Base-by-base conservation (phyloP, 2,797 vertebrate genomes). In the Helarctos malayanus region DNA sequence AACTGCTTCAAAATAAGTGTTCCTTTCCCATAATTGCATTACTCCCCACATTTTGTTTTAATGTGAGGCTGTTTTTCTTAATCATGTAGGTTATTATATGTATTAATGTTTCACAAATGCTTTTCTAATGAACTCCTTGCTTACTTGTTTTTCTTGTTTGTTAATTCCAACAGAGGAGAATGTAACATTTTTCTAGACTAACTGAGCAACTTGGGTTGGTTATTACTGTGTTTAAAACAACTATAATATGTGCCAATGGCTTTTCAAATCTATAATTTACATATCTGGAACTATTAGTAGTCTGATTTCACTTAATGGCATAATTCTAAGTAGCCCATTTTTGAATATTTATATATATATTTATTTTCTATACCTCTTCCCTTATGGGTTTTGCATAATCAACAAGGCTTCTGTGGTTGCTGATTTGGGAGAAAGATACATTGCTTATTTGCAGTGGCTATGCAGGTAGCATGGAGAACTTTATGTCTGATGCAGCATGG, bases 51-150 rank as follows among this genome's bases (percentile, higher is more conserved):
- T 68, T 95, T 47, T 80, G 23, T 71, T 95, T 91, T 82, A 89
- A 68, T 91, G 79, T 71, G 82, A 96, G 68, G 61, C 41, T 94
- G 86, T 93, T 97, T 96, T 93, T 96, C 93, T 97, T 94, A 92
- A 96, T 96, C 78, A 91, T 19, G 54, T 93, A 94, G 69, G 79
- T 96, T 94, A 97, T 94, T 97, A 94, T 89, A 82, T 83, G 25
- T 80, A 97, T 96, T 96, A 96, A 83, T 89, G 57, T 83, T 93
- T 96, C 91, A 86, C 57, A 83, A 96, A 63, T 87, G 79, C 41
- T 83, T 96, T 88, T 86, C 88, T 96, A 97, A 97, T 89, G 91
- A 97, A 94, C 73, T 94, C 71, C n/a, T 86, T 35, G 76, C 68
- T 89, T 96, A 23, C 57, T 96, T 87, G 93, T 29, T 83, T 91